Conservation (phyloP, 2,888 invertebrate genomes). For the Pollenia labialis region DNA sequence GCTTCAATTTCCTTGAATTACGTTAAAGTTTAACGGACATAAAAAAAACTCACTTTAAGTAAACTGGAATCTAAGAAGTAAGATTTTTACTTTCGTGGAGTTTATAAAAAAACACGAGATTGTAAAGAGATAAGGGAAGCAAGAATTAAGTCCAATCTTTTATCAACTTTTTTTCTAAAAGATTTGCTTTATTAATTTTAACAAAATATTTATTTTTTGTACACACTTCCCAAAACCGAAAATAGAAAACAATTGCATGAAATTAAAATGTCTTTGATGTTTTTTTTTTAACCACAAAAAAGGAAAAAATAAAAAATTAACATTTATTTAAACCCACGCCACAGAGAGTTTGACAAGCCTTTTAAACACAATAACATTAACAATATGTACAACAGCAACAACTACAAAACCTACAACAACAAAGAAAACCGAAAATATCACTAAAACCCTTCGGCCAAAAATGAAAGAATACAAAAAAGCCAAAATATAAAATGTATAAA, state of each 20-base stretch:
- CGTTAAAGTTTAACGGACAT: too few species aligned
- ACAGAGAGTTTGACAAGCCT: slow-evolving; percentile 30
- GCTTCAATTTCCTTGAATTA: too few species aligned
- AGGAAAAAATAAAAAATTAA: slow-evolving; percentile 13
- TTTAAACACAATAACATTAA: slow-evolving; percentile 31
- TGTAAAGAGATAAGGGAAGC: neutral
- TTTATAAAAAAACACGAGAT: neutral
- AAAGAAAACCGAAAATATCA: slow-evolving; percentile 36
- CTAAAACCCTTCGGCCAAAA: slow-evolving; percentile 28
- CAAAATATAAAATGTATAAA: slow-evolving; percentile 1
- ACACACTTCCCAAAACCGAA: neutral
- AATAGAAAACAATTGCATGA: slow-evolving; percentile 21
- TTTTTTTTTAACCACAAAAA: neutral
- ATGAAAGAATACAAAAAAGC: neutral
- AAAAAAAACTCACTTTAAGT: too few species aligned
- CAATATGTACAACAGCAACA: neutral
- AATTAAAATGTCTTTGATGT: slow-evolving; percentile 59
- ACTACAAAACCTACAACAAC: neutral
- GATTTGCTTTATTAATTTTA: neutral
- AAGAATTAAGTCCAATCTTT: neutral
- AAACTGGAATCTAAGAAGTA: too few species aligned
- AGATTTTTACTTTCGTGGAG: too few species aligned
- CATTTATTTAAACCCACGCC: slow-evolving; percentile 47
- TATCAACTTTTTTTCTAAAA: neutral
- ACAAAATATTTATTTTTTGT: slow-evolving; percentile 1